These are phyloP conservation scores for Pyrgus malvae DNA, from an alignment of 2,888 invertebrate species.

Conservation along the genomic window DNA sequence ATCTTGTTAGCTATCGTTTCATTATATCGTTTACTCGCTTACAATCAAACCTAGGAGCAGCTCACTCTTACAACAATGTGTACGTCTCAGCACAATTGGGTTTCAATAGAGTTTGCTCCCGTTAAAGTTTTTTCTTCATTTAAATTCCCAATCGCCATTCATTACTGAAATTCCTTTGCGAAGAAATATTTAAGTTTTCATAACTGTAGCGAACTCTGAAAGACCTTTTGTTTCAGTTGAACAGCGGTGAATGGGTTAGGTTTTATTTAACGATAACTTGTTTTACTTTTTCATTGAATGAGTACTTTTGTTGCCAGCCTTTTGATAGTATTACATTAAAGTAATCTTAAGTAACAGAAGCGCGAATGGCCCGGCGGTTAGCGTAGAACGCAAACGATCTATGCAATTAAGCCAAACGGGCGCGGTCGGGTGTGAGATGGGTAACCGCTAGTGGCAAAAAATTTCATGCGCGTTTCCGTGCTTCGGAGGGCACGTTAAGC, in stretches of 20 bases:
- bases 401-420: too few species aligned
- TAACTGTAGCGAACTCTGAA: conserved; percentile 35
- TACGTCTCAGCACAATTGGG: conserved; percentile 12
- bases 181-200: conserved; percentile 45
- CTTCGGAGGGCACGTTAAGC: too few species aligned
- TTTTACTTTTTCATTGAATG: conserved; percentile 26
- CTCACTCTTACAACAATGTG: conserved; percentile 1
- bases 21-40: neutral
- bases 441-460: too few species aligned
- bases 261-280: conserved; percentile 30
- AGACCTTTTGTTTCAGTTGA: conserved; percentile 35
- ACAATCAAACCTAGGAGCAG: neutral
- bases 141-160: conserved; percentile 45
- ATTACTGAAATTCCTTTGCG: conserved; percentile 39
- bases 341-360: too few species aligned
- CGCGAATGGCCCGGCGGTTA: too few species aligned
- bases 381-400: too few species aligned
- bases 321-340: neutral
- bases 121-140: conserved; percentile 42
- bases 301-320: neutral
- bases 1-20: too few species aligned
- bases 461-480: too few species aligned
- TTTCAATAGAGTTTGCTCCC: conserved; percentile 24
- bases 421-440: too few species aligned
- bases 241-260: conserved; percentile 29